Conservation (phyloP, 2,888 invertebrate genomes). For the Pandemis heparana region DNA sequence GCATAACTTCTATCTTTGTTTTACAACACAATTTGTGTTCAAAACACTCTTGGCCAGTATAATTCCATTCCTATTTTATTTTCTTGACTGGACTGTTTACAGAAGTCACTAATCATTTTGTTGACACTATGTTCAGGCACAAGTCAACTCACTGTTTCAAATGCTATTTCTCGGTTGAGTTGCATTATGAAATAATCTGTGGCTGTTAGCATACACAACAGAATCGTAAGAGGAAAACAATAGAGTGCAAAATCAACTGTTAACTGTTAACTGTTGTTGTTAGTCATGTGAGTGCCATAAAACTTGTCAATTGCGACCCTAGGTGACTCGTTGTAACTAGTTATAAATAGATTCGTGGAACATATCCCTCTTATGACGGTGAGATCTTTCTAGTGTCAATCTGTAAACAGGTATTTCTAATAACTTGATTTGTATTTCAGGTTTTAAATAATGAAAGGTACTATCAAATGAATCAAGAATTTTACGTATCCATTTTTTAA, state of each 20-base stretch:
- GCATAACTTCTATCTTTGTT: too few species aligned
- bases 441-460: too few species aligned
- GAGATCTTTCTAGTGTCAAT: neutral
- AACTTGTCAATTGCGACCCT: constrained; percentile 26
- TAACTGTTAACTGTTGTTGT: too few species aligned
- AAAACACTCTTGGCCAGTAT: too few species aligned
- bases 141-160: neutral
- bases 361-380: constrained; percentile 9
- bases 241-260: constrained; percentile 4
- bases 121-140: neutral
- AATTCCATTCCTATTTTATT: too few species aligned
- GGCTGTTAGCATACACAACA: neutral
- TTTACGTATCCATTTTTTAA: too few species aligned
- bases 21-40: too few species aligned
- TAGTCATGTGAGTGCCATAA: constrained; percentile 13
- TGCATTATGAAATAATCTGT: neutral
- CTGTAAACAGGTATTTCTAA: neutral
- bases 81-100: neutral
- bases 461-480: too few species aligned
- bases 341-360: constrained; percentile 16
- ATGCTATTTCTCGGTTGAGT: constrained; percentile 11
- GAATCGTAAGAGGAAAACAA: neutral
- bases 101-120: neutral
- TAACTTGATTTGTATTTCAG: too few species aligned
- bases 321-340: constrained; percentile 20